Evolutionary conservation across 2,113 vertebrate species (phyloP).

Genomic region (Hippocampus zosterae): DNA sequence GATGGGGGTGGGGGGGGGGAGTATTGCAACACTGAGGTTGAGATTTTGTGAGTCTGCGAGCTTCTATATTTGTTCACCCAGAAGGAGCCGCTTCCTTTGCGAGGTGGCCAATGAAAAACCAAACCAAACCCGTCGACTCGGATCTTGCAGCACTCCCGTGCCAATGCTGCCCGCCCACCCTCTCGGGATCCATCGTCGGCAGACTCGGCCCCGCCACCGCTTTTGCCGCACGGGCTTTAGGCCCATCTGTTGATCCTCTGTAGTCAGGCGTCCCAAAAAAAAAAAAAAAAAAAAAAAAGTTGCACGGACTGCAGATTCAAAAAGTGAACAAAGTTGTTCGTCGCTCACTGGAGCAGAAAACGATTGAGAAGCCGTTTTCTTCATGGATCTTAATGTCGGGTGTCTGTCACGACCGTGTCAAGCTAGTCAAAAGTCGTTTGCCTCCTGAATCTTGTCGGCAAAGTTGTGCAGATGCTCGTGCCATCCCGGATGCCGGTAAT

Average conservation of each 20-base stretch:
- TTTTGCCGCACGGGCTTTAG: not conserved
- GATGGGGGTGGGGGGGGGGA: no score
- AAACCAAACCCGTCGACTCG: not conserved
- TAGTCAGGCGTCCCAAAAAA: conserved; percentile 26
- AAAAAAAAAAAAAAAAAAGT: not conserved
- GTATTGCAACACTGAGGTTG: not conserved
- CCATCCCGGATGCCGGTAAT: no score
- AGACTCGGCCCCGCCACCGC: not conserved
- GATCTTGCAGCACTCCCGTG: not conserved
- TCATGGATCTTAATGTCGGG: not conserved
- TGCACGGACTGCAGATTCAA: no score
- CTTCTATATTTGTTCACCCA: not conserved
- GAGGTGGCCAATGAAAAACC: not conserved
- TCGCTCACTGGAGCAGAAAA: no score
- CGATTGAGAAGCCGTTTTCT: not conserved
- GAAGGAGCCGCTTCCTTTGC: not conserved
- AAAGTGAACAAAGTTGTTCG: no score
- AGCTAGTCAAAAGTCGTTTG: no score
- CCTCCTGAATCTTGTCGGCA: no score
- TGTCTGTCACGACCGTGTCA: not conserved
- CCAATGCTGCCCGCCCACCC: not conserved
- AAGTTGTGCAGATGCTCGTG: no score
- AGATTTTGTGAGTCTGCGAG: not conserved
- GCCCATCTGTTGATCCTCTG: conserved; percentile 34
- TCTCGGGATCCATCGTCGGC: not conserved